Conservation (phyloP, 2,888 invertebrate species). For the Tenthredo mesomela region DNA sequence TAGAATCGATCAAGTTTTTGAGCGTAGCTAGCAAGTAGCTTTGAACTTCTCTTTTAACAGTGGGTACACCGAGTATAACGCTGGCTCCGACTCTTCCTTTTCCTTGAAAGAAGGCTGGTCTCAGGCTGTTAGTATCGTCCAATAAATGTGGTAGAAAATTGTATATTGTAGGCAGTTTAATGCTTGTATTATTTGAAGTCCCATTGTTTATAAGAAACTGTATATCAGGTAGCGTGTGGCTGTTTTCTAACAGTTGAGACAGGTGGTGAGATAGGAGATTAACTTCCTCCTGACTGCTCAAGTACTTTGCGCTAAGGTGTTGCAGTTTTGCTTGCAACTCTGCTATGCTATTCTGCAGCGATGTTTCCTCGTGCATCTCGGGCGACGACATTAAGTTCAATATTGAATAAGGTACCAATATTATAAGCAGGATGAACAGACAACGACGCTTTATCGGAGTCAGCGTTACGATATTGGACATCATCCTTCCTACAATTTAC, state of each 20-base stretch:
- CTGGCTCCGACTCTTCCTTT: slow-evolving; percentile 88
- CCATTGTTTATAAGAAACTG: slow-evolving; percentile 76
- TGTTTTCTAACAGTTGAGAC: slow-evolving; percentile 70
- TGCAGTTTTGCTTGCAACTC: slow-evolving; percentile 89
- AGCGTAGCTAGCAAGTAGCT: slow-evolving; percentile 92
- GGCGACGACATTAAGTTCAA: slow-evolving; percentile 70
- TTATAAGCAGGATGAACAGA: slow-evolving; percentile 68
- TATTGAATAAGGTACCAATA: slow-evolving; percentile 71
- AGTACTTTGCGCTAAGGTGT: slow-evolving; percentile 89
- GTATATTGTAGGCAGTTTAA: slow-evolving; percentile 89
- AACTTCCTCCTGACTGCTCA: slow-evolving; percentile 88
- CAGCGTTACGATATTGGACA: slow-evolving; percentile 69
- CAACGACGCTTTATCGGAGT: slow-evolving; percentile 70
- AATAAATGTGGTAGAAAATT: slow-evolving; percentile 93
- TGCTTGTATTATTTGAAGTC: slow-evolving; percentile 76
- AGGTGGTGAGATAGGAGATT: slow-evolving; percentile 85
- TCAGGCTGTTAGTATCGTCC: slow-evolving; percentile 87
- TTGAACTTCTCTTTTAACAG: slow-evolving; percentile 93
- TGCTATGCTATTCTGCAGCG: slow-evolving; percentile 80
- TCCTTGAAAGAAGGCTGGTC: slow-evolving; percentile 89
- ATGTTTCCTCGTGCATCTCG: slow-evolving; percentile 70
- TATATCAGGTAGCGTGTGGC: slow-evolving; percentile 73
- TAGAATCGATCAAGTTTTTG: slow-evolving; percentile 89
- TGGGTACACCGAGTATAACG: slow-evolving; percentile 93
- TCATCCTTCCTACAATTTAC: slow-evolving; percentile 61